phyloP scores from a whole-genome alignment of 2,113 vertebrate genomes.

The Beaufortia kweichowensis region DNA sequence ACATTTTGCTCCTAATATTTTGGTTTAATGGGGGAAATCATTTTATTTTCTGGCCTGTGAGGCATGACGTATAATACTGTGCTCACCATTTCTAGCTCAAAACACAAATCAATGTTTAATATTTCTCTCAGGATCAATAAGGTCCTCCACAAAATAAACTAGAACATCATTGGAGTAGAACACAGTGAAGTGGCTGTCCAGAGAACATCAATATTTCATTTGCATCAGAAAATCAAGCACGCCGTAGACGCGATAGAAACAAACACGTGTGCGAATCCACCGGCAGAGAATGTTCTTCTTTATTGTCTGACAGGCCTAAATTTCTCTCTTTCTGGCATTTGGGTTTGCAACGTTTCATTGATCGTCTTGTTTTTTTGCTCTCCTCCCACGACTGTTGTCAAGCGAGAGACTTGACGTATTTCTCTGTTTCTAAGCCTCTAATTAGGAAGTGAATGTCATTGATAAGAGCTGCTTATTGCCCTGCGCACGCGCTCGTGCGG shows the following conservation, averaged over 20 bases:
- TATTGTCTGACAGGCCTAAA: not conserved
- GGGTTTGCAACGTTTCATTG: not conserved
- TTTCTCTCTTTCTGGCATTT: not conserved
- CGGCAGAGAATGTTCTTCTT: not conserved
- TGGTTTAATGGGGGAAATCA: not conserved
- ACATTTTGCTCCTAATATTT: constrained; percentile 14
- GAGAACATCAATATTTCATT: constrained; percentile 29
- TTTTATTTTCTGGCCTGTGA: not conserved
- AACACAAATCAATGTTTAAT: constrained; percentile 29
- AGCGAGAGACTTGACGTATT: constrained; percentile 16
- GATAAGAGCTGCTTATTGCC: constrained; percentile 27
- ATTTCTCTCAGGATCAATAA: constrained; percentile 7
- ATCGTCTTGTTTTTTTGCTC: not conserved
- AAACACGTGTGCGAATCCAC: not conserved
- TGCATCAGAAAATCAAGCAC: not conserved
- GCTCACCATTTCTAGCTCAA: constrained; percentile 9
- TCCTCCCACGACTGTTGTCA: constrained; percentile 31
- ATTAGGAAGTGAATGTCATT: constrained; percentile 36
- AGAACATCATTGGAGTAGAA: constrained; percentile 13
- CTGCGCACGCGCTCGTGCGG: not conserved
- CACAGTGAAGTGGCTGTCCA: not conserved
- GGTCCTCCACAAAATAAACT: constrained; percentile 3
- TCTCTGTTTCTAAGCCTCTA: constrained; percentile 40
- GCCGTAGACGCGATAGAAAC: not conserved
- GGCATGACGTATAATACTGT: not conserved